Evolutionary conservation across 2,888 invertebrate species (phyloP).

Genomic region (Gastrophysa polygoni): DNA sequence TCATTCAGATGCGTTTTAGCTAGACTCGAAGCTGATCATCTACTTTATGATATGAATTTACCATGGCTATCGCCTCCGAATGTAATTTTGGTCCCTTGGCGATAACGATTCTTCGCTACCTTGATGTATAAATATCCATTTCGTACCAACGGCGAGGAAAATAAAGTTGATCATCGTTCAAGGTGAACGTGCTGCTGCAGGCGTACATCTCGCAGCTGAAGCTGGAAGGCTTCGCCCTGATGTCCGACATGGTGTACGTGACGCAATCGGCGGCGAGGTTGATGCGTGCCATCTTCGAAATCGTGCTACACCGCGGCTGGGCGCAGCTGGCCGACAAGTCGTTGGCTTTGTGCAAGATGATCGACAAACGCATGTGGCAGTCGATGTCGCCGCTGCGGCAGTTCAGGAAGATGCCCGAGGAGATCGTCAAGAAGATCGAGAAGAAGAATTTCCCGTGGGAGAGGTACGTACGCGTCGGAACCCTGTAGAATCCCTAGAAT

Average conservation of each 20-base stretch:
- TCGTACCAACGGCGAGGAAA: no score
- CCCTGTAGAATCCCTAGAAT: no score
- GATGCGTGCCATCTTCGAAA: constrained; percentile 96
- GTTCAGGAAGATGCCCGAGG: constrained; percentile 96
- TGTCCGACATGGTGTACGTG: constrained; percentile 99
- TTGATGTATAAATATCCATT: no score
- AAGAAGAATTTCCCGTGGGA: constrained; percentile 97
- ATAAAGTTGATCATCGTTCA: no score
- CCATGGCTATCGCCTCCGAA: no score
- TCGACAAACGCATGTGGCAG: constrained; percentile 99
- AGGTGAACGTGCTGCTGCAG: constrained; percentile 91
- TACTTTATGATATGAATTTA: no score
- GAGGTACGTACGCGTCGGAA: constrained; percentile 61
- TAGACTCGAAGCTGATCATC: no score
- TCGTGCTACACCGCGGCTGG: constrained; percentile 89
- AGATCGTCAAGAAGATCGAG: constrained; percentile 95
- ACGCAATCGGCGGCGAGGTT: constrained; percentile 96
- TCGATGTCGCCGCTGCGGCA: constrained; percentile 98
- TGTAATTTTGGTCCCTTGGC: no score
- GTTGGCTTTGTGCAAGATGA: constrained; percentile 96
- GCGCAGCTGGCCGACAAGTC: constrained; percentile 97
- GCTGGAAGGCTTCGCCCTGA: constrained; percentile 96
- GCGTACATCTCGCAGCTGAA: constrained; percentile 98
- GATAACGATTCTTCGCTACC: no score
- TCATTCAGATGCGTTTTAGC: no score